Evolutionary conservation across 2,888 invertebrate genomes (phyloP).

Genomic region (Brachyopa scutellaris): DNA sequence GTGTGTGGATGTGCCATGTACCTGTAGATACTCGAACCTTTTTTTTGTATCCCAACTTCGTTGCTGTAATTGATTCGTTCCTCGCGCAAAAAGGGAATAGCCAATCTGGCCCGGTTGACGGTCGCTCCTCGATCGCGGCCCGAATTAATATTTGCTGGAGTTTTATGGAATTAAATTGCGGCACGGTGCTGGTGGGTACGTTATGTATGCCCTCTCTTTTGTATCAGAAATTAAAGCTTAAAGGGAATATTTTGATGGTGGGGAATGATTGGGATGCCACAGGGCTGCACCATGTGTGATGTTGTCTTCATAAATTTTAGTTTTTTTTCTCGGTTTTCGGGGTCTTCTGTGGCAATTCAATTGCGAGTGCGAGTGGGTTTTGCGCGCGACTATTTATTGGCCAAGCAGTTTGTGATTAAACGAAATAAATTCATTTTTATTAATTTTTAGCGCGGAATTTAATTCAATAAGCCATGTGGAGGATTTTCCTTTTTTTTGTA

Average conservation of each 20-base stretch:
- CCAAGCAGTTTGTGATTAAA: slow-evolving; percentile 61
- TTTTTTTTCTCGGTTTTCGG: slow-evolving; percentile 3
- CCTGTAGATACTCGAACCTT: slow-evolving; percentile 38
- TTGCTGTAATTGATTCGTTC: slow-evolving; percentile 70
- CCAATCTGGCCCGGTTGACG: slow-evolving; percentile 29
- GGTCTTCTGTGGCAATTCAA: slow-evolving; percentile 40
- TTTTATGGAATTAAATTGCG: slow-evolving; percentile 72
- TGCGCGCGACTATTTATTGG: slow-evolving; percentile 65
- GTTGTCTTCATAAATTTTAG: slow-evolving; percentile 71
- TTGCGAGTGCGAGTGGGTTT: slow-evolving; percentile 64
- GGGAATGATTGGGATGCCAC: slow-evolving; percentile 60
- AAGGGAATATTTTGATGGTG: slow-evolving; percentile 60
- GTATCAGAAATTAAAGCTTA: slow-evolving; percentile 59
- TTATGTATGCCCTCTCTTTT: slow-evolving; percentile 27
- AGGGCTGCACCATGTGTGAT: slow-evolving; percentile 63
- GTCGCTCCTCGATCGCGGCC: slow-evolving; percentile 16
- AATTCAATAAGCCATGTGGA: slow-evolving; percentile 54
- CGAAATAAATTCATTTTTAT: slow-evolving; percentile 68
- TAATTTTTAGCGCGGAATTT: slow-evolving; percentile 63
- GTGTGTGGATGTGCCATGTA: slow-evolving; percentile 31
- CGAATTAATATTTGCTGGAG: slow-evolving; percentile 69
- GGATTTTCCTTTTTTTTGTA: background rate
- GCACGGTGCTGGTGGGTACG: slow-evolving; percentile 60
- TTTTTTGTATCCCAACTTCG: slow-evolving; percentile 45
- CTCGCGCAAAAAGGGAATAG: slow-evolving; percentile 63